Conservation (phyloP, 2,113 vertebrate species). For the Triplophysa siluroides region DNA sequence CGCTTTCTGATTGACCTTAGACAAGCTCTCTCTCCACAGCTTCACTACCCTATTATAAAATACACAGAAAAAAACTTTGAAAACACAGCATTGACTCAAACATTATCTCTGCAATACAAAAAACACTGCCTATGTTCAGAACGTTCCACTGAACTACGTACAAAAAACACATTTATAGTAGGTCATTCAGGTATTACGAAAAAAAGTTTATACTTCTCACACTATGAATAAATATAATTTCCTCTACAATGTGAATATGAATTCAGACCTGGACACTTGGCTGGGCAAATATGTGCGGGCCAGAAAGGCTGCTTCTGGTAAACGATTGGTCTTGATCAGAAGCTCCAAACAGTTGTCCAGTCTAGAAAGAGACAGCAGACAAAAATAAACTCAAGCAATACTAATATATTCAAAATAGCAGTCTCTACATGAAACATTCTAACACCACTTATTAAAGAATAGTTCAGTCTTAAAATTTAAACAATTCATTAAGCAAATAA, state of each 20-base stretch:
- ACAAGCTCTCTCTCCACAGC: conserved; percentile 91
- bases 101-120: neutral
- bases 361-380: conserved; percentile 63
- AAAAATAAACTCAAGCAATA: neutral
- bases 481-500: too few species aligned
- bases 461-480: too few species aligned
- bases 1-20: conserved; percentile 96
- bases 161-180: too few species aligned
- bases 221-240: too few species aligned
- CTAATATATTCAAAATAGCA: neutral
- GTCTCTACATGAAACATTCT: neutral
- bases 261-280: conserved; percentile 89
- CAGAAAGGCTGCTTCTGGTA: conserved; percentile 96
- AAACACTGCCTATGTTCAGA: too few species aligned
- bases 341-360: conserved; percentile 95
- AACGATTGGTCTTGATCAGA: conserved; percentile 90
- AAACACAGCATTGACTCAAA: neutral
- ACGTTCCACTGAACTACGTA: too few species aligned
- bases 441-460: too few species aligned
- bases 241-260: neutral
- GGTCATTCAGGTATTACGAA: too few species aligned
- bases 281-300: conserved; percentile 96
- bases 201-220: too few species aligned
- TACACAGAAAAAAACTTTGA: neutral
- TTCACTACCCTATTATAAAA: conserved; percentile 85